Evolutionary conservation across 2,888 invertebrate species (phyloP), one percentile per base, ranked within the genome.

Genomic region (Andrena camellia): DNA sequence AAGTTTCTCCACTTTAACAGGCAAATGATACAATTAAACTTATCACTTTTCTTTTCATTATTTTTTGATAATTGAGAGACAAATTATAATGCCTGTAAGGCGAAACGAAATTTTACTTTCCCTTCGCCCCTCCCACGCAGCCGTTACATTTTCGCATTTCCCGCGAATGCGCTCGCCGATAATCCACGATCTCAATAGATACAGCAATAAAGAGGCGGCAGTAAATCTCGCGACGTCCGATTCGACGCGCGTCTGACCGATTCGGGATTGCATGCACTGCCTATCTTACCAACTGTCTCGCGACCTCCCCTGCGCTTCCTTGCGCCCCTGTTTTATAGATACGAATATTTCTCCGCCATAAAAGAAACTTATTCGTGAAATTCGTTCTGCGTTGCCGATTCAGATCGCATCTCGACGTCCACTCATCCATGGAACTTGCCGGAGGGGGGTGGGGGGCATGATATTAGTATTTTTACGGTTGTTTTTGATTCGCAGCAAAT

Each of bases 181-280:
- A 64, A 64, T 73, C 42, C 73, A n/a, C 35, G 54, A 64, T 73
- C 64, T 33, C 64, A 10, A 52, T 64, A 33, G 73, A 73, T 26
- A 20, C 42, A 31, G 42, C 31, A 42, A 57, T 73, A 73, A 73
- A 73, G 73, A 62, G 31, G 42, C 66, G 66, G 57, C 31, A 73
- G 57, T 66, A 73, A 73, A 73, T 73, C 66, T 57, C 31, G 63
- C 26, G 35, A 57, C 69, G 35, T 8, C 42, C 57, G 57, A 69
- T 42, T n/a, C 70, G 60, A 20, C 70, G 31, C 54, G 42, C 13
- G 33, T 69, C 69, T n/a, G 35, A 20, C 48, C 76, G 69, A 62
- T 62, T 75, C 29, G 52, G 33, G 54, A 76, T 69, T 69, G 75
- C 75, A 31, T 31, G 67, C 75, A 29, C 17, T 10, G 23, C 48